Evolutionary conservation across 2,888 invertebrate genomes (phyloP), one percentile per base, ranked within the genome.

Genomic region (Aelia acuminata): DNA sequence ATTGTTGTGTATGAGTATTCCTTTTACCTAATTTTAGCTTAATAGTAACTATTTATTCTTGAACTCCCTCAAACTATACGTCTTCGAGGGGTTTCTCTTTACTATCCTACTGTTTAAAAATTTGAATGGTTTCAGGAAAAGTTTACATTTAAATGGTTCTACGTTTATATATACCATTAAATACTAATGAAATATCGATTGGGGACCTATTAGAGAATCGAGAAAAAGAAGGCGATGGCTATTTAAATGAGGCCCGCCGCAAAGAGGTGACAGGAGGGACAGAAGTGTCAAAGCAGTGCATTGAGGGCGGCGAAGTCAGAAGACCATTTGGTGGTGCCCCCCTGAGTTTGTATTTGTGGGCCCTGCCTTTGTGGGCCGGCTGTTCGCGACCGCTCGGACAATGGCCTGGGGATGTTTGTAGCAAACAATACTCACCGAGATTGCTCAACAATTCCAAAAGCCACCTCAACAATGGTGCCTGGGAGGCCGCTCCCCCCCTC

Each of bases 241-340:
- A 70, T 70, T 70, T 70, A 70, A 70, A 70, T 70, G 63, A 70
- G 22, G 35, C 5, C 31, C 18, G 63, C 63, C 18, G 63, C 31
- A 70, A 70, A 70, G 63, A 70, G 63, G 63, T 70, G 63, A 70
- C 63, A 70, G 18, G 7, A 70, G 80, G 43, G 80, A 75, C 39
- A 75, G 35, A 75, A 75, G 39, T 75, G 75, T 80, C 80, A 80
- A 47, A 47, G 80, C 43, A 80, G 43, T 3, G 80, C 39, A 80
- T 80, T n/a, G 18, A 80, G 43, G 80, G 22, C 80, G 80, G 80
- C 43, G n/a, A 47, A 39, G 43, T 80, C 43, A 43, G 43, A 80
- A 47, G 80, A 22, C 75, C 75, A 75, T 75, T 22, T 22, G 57
- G 18, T 13, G 7, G 20, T 22, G 20, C 80, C 43, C 43, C 80